Percentiles rank a stretch among this genome's conserved stretches.
These are phyloP conservation scores for Acanthiza pusilla DNA, from an alignment of 2,797 vertebrate genomes.

Conservation along the genomic window DNA sequence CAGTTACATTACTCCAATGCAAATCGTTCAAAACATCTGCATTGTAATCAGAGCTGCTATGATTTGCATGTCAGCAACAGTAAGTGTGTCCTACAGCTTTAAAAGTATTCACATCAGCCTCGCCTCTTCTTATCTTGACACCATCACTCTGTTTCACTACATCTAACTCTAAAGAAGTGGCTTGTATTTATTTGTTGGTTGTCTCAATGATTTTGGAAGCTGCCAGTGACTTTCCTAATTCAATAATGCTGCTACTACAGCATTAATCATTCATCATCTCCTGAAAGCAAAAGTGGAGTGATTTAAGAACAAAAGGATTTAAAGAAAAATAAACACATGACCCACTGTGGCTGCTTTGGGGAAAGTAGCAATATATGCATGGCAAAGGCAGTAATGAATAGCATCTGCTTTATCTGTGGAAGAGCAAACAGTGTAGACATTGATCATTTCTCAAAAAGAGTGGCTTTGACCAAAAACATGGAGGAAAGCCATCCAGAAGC, in stretches of 20 bases:
- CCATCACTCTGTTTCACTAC: neutral
- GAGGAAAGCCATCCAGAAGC: conserved; percentile 77
- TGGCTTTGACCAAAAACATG: conserved; percentile 71
- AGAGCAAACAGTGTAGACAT: conserved; percentile 83
- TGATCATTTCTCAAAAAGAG: conserved; percentile 73
- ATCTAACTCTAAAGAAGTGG: neutral
- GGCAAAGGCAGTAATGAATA: conserved; percentile 83
- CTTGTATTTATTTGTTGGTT: conserved; percentile 48
- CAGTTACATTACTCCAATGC: neutral
- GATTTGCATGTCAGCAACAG: neutral
- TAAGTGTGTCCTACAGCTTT: neutral
- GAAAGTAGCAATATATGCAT: conserved; percentile 63
- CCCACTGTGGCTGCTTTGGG: conserved; percentile 55
- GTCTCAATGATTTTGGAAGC: conserved; percentile 44
- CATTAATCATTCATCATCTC: conserved; percentile 60
- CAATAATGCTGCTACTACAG: conserved; percentile 30
- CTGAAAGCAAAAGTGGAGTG: conserved; percentile 52
- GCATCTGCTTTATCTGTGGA: conserved; percentile 85
- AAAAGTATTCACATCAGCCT: neutral
- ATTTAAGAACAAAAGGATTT: conserved; percentile 64
- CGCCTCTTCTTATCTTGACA: neutral
- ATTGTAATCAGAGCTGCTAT: neutral
- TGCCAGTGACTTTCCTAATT: conserved; percentile 44
- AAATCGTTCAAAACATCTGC: neutral
- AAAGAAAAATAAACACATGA: conserved; percentile 73